These are phyloP conservation scores for Pyrgilauda ruficollis DNA, from an alignment of 2,113 vertebrate species.

Conservation along the genomic window DNA sequence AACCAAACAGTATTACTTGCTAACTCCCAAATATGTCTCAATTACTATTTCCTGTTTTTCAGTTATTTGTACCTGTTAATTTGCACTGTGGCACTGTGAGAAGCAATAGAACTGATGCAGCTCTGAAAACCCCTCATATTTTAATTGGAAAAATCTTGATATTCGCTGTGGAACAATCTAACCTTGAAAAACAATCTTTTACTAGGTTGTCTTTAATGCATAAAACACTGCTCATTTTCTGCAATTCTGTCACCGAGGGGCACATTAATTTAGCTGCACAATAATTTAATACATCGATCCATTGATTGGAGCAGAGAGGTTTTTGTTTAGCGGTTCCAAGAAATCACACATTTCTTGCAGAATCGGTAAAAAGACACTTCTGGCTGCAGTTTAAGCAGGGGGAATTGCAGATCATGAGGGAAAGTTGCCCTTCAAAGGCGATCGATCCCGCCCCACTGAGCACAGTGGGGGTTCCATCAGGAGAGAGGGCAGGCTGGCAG, in stretches of 20 bases:
- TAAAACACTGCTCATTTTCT: constrained; percentile 46
- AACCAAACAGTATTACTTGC: background rate
- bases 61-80: background rate
- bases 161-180: constrained; percentile 21
- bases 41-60: background rate
- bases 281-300: constrained; percentile 27
- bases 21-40: background rate
- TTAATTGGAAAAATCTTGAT: constrained; percentile 21
- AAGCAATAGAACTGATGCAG: background rate
- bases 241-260: background rate
- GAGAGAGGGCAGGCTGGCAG: background rate
- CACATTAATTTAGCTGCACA: constrained; percentile 43
- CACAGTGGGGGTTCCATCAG: constrained; percentile 21
- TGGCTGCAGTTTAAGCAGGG: background rate
- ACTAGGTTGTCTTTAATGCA: constrained; percentile 48
- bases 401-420: constrained; percentile 6
- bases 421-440: constrained; percentile 53
- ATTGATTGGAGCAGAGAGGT: constrained; percentile 15
- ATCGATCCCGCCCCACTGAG: constrained; percentile 18
- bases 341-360: background rate
- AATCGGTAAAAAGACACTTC: background rate
- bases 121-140: background rate
- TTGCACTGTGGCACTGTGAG: background rate
- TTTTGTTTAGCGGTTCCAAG: constrained; percentile 11
- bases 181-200: constrained; percentile 59